Conservation (phyloP, 2,797 vertebrate species). For the Megaceryle alcyon region DNA sequence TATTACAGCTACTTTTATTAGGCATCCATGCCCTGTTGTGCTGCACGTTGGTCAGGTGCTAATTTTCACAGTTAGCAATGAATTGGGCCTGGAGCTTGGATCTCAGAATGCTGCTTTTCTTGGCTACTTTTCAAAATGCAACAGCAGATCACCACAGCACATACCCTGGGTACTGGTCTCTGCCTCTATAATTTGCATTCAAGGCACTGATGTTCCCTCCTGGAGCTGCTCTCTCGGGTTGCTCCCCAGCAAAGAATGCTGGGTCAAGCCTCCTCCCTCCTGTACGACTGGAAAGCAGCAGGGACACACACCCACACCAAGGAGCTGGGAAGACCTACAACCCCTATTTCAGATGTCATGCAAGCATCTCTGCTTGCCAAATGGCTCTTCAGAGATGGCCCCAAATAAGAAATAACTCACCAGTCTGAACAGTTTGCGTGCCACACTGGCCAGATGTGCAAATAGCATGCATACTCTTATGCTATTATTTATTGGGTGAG, state of each 20-base stretch:
- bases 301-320: rapidly evolving
- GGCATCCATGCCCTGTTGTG: background rate
- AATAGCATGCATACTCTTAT: background rate
- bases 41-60: too few relatives aligned
- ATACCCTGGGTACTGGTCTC: background rate
- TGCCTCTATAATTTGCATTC: background rate
- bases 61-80: background rate
- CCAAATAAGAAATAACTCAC: background rate
- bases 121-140: background rate
- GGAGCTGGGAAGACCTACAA: background rate
- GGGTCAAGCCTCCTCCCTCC: background rate
- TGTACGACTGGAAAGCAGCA: background rate
- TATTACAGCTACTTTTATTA: background rate
- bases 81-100: background rate
- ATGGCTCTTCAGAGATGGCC: background rate
- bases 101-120: background rate
- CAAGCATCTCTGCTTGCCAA: background rate
- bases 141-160: background rate
- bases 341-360: background rate
- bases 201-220: background rate
- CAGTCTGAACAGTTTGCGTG: background rate
- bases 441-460: background rate
- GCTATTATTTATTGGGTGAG: background rate
- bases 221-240: rapidly evolving
- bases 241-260: background rate